Percentiles rank a stretch among this genome's conserved stretches.
These are phyloP conservation scores for Plestiodon gilberti DNA, from an alignment of 2,113 vertebrate species.

Conservation along the genomic window DNA sequence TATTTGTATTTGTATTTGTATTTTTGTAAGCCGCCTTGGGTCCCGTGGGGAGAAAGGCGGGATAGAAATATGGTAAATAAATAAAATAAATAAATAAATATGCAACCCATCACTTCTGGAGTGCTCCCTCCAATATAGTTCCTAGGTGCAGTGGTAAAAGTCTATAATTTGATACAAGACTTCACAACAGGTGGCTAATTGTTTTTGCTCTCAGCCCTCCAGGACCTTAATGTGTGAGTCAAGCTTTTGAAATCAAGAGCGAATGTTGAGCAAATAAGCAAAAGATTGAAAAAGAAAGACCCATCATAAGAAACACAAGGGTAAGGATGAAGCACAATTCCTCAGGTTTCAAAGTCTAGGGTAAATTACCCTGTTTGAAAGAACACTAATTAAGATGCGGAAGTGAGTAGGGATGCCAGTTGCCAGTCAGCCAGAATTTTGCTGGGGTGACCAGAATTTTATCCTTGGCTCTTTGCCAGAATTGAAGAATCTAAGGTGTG, in stretches of 20 bases:
- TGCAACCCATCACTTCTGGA: neutral
- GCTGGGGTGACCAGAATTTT: neutral
- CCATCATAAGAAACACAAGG: neutral
- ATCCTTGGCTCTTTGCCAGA: neutral
- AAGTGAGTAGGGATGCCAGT: neutral
- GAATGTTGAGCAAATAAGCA: conserved; percentile 21
- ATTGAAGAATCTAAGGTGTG: neutral
- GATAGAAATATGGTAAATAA: too few relatives aligned
- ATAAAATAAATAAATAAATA: too few relatives aligned
- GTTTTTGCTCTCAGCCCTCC: conserved; percentile 13
- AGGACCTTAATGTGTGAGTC: conserved; percentile 5
- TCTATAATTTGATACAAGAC: conserved; percentile 21
- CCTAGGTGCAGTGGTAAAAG: neutral
- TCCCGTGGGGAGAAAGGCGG: too few relatives aligned
- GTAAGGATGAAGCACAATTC: neutral
- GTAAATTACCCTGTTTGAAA: neutral
- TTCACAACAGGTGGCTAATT: conserved; percentile 32
- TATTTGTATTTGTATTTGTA: too few relatives aligned
- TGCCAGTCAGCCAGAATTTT: neutral
- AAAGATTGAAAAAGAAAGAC: neutral
- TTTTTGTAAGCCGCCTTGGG: too few relatives aligned
- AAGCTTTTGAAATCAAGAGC: conserved; percentile 13
- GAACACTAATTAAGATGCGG: neutral
- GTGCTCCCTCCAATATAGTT: neutral
- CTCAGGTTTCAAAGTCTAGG: neutral